Evolutionary conservation across 2,113 vertebrate species (phyloP), one percentile per base, ranked within the genome.

Genomic region (Cebus imitator): DNA sequence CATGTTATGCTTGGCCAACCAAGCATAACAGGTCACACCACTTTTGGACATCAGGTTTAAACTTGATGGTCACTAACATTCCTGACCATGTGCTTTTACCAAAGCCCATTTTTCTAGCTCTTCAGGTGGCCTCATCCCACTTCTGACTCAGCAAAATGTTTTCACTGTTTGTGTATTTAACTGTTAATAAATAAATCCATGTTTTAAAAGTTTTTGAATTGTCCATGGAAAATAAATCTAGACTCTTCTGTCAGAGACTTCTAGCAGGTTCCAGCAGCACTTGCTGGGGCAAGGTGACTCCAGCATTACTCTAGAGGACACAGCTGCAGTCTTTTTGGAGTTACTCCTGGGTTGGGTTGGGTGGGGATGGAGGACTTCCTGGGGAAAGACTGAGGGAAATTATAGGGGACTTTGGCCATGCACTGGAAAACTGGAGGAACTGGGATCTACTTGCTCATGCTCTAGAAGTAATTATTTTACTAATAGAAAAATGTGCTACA

Each of bases 121-220:
- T 86, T 45, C 27, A n/a, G 35, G 45, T 70, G 84, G 57, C 25
- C 64, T 48, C 72, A 72, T 66, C 16, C 40, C 84, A 50, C 40
- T 61, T 8, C 48, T 2, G 48, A 76, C 23, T 57, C 55, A 43
- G 52, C 45, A 94, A 73, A 96, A 58, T 75, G 25, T 48, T 86
- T 61, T 23, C 2, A 2, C 7, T 87, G 58, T 48, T 30, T 91
- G 37, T 6, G 4, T 70, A 43, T 81, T 84, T 89, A 55, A 68
- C 48, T 20, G 21, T 70, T 84, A 80, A 70, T 57, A 87, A 61
- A 84, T 16, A 76, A 27, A 57, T 64, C 1, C 3, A 14, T 50
- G 25, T 81, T 58, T 72, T 85, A 14, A 90, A 66, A 92, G 35
- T 61, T 75, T 93, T 81, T n/a, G 55, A 88, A 66, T 76, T 84